A percentile compares a stretch with the other conserved stretches of the same genome.
Conservation (phyloP, 2,113 vertebrate species). For the Corythaeola cristata region DNA sequence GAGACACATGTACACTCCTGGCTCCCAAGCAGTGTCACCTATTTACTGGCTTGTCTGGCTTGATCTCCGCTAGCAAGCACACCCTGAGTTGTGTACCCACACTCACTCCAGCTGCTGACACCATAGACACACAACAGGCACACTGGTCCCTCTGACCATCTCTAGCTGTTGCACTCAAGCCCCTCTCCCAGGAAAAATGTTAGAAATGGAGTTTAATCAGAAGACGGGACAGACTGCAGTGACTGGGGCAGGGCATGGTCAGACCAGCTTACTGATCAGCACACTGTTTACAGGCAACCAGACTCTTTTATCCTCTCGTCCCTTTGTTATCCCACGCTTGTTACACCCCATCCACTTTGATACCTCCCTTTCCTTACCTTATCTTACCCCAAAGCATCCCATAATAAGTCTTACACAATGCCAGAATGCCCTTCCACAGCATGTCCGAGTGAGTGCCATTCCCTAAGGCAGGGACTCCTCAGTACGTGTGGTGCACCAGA, state of each 20-base stretch:
- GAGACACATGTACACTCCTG: rapidly evolving
- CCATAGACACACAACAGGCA: background rate
- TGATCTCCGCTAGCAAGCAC: background rate
- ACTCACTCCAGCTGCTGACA: background rate
- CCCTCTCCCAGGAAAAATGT: background rate
- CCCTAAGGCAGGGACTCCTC: background rate
- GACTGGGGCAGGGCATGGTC: background rate
- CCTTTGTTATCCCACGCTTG: background rate
- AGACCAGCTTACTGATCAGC: background rate
- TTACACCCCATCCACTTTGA: background rate
- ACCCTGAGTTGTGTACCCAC: background rate
- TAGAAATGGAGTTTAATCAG: background rate
- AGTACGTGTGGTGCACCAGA: background rate
- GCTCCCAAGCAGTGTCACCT: background rate
- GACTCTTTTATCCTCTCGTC: background rate
- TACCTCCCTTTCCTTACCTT: background rate
- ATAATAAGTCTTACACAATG: background rate
- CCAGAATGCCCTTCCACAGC: background rate
- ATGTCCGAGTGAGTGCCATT: background rate
- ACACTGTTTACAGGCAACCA: background rate
- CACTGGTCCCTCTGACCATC: background rate
- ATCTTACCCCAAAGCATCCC: background rate
- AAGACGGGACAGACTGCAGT: background rate
- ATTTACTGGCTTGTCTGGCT: background rate
- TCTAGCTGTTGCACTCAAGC: background rate